phyloP scores from a whole-genome alignment of 2,888 invertebrate species.

The Nebria brevicollis region DNA sequence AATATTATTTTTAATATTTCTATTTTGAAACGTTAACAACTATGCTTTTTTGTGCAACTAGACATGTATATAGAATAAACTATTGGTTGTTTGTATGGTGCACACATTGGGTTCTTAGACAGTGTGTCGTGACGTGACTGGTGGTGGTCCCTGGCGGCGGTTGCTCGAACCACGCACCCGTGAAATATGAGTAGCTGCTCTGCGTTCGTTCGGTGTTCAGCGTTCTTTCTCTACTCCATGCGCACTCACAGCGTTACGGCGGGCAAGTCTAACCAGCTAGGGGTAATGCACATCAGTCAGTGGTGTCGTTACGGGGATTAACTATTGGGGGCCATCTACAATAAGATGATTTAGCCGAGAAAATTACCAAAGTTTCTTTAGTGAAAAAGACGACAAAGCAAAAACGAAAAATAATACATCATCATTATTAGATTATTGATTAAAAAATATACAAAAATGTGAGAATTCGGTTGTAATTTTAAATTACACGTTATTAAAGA shows the following conservation, averaged over 20 bases:
- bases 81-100: slow-evolving; percentile 14
- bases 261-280: neutral
- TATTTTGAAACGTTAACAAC: too few species aligned
- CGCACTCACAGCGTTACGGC: slow-evolving; percentile 5
- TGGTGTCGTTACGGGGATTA: slow-evolving; percentile 29
- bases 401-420: neutral
- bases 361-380: neutral
- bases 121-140: slow-evolving; percentile 43
- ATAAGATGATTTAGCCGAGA: slow-evolving; percentile 3
- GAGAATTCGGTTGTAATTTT: too few species aligned
- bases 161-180: slow-evolving; percentile 55
- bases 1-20: too few species aligned
- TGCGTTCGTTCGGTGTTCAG: neutral
- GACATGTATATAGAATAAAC: neutral
- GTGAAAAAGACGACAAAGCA: neutral
- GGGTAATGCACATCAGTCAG: slow-evolving; percentile 19
- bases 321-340: neutral
- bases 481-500: neutral
- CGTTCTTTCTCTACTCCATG: slow-evolving; percentile 2
- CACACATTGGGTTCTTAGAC: neutral
- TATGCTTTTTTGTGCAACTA: neutral
- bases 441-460: too few species aligned
- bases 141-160: slow-evolving; percentile 56
- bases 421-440: too few species aligned
- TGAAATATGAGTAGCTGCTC: slow-evolving; percentile 57